phyloP scores from a whole-genome alignment of 2,113 vertebrate genomes.

The Lipophrys pholis region DNA sequence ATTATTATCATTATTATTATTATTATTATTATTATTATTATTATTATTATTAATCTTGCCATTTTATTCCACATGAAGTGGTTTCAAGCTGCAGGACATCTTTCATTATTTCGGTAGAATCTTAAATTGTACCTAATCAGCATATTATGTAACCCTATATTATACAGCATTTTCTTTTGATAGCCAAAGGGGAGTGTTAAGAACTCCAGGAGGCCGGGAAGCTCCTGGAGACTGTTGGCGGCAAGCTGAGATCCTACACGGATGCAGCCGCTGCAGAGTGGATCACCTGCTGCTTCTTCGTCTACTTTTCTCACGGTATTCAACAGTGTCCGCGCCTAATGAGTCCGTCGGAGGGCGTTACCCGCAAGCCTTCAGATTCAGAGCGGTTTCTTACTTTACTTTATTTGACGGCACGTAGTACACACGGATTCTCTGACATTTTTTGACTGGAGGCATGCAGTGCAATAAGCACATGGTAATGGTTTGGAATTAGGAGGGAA shows the following conservation, averaged over 20 bases:
- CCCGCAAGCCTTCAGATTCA: constrained; percentile 9
- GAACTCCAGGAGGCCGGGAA: constrained; percentile 20
- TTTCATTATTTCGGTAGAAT: not conserved
- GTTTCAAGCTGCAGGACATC: not conserved
- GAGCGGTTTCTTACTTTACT: not conserved
- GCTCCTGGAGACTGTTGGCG: constrained; percentile 17
- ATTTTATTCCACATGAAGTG: not conserved
- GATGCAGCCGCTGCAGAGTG: constrained; percentile 9
- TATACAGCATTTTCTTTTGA: constrained; percentile 16
- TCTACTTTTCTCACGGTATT: constrained; percentile 13
- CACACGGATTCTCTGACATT: constrained; percentile 2
- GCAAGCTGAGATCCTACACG: constrained; percentile 35
- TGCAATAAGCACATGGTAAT: constrained; percentile 19
- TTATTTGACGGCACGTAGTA: constrained; percentile 11
- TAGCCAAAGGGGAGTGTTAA: not conserved
- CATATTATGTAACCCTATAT: not conserved
- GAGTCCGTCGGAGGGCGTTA: constrained; percentile 16
- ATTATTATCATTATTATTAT: too few relatives aligned
- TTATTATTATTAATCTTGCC: not conserved
- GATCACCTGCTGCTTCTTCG: constrained; percentile 47
- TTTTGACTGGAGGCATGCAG: constrained; percentile 23
- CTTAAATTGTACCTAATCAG: constrained; percentile 17
- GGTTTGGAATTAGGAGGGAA: constrained; percentile 30
- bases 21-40: too few relatives aligned
- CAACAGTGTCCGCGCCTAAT: constrained; percentile 23